phyloP scores from a whole-genome alignment of 2,113 vertebrate species.

The Cervus canadensis region DNA sequence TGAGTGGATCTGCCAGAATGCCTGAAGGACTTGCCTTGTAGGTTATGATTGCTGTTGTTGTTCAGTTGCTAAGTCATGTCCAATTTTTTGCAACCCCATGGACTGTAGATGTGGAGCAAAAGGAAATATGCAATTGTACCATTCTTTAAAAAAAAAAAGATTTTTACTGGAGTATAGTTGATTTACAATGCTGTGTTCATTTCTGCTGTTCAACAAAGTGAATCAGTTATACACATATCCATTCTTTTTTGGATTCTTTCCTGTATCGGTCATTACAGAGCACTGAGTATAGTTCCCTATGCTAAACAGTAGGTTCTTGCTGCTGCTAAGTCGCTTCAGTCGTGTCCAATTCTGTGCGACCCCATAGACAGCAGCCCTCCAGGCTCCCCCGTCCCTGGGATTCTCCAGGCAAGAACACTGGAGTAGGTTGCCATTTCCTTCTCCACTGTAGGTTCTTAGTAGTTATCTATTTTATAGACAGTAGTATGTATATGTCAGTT shows the following conservation, averaged over 20 bases:
- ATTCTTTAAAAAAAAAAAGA: neutral
- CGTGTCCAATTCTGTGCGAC: accelerated
- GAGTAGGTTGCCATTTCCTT: no score
- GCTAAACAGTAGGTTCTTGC: neutral
- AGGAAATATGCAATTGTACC: neutral
- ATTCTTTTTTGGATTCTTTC: neutral
- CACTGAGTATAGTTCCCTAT: neutral
- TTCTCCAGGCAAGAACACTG: no score
- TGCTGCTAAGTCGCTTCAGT: no score
- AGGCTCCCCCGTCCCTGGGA: no score
- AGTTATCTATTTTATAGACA: neutral
- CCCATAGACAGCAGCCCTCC: no score
- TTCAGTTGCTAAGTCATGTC: neutral
- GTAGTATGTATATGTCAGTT: neutral
- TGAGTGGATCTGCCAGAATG: neutral
- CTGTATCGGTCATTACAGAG: neutral
- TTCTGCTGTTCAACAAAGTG: neutral
- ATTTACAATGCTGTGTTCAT: neutral
- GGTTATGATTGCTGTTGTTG: neutral
- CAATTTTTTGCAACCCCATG: neutral
- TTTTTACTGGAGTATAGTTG: neutral
- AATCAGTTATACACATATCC: neutral
- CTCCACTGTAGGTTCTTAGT: neutral
- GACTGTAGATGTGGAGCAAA: neutral
- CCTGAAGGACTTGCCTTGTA: neutral